phyloP scores from a whole-genome alignment of 2,888 invertebrate species.

The Standfussiana lucernea region DNA sequence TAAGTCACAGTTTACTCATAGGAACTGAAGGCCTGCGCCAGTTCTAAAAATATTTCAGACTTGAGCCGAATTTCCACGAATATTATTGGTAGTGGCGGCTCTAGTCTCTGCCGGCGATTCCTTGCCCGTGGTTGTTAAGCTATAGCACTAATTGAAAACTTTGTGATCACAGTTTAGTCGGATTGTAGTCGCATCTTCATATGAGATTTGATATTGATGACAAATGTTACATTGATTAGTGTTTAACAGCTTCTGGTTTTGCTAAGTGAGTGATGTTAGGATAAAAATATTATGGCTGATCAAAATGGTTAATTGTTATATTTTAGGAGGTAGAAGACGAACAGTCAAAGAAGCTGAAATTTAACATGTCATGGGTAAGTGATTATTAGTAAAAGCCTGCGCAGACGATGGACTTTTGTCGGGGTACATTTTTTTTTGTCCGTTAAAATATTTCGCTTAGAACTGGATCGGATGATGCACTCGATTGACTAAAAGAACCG shows the following conservation, averaged over 20 bases:
- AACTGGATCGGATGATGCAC: neutral
- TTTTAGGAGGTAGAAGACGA: neutral
- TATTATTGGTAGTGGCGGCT: neutral
- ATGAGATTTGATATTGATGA: neutral
- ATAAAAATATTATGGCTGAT: neutral
- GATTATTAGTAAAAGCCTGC: neutral
- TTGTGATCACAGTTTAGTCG: neutral
- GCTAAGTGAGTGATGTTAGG: neutral
- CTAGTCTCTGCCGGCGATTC: neutral
- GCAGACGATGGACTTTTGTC: neutral
- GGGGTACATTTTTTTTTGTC: too few relatives aligned
- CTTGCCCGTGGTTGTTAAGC: too few relatives aligned
- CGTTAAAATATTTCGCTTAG: neutral
- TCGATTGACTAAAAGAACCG: neutral
- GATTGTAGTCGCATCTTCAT: neutral
- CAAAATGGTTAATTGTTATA: slow-evolving; percentile 4
- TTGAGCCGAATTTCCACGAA: neutral
- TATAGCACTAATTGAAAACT: neutral
- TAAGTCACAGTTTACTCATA: neutral
- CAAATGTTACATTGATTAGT: neutral
- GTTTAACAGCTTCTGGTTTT: neutral
- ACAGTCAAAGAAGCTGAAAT: neutral
- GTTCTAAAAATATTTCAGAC: neutral
- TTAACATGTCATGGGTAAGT: slow-evolving; percentile 29
- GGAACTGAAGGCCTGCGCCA: neutral